Evolutionary conservation across 2,797 vertebrate species (phyloP), one percentile per base, ranked within the genome.

Genomic region (Sandelia bainsii): DNA sequence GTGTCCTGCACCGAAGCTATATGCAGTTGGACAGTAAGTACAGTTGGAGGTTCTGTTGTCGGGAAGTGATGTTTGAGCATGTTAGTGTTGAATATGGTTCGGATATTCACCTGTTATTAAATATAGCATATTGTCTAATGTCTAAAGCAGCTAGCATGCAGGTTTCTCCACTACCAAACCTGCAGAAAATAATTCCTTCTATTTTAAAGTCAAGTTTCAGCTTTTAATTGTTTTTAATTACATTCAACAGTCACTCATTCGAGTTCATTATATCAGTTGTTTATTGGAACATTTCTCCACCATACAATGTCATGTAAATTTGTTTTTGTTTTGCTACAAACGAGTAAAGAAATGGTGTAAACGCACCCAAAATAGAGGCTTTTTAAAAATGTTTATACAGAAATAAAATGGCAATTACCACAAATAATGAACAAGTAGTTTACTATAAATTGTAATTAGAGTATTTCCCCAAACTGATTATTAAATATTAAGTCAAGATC

Each of bases 1-100:
- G 79, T 99, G 97, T 82, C 96, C 97, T 22, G 96, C 96, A 5
- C 96, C 97, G 0, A 52, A 83, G 75, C 93, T 99, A 39, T 89
- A 94, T 51, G 93, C 95, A 79, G 94, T 87, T 29, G 96, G 96
- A 94, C 95, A 98, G 97, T 99, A 93, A 98, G 98, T 97, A 90
- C 27, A 61, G 46, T 8, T 0, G 3, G 20, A 23, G 12, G 73
- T 42, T 20, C 32, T 37, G 10, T 12, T 59, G 9, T 4, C 12
- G 12, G 19, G 34, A 16, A 11, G 9, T 34, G 8, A 3, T 34
- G 32, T 34, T n/a, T n/a, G 25, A 42, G 46, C 29, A 22, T 29
- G 16, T 8, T 42, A 2, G 2, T 16, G 17, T n/a, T 62, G 17
- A 13, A 40, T 58, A 16, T 32, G 22, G 12, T 52, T 22, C 8